A percentile compares a stretch with the other conserved stretches of the same genome.
These are phyloP conservation scores for Caranx melampygus DNA, from an alignment of 2,113 vertebrate genomes.

Conservation along the genomic window DNA sequence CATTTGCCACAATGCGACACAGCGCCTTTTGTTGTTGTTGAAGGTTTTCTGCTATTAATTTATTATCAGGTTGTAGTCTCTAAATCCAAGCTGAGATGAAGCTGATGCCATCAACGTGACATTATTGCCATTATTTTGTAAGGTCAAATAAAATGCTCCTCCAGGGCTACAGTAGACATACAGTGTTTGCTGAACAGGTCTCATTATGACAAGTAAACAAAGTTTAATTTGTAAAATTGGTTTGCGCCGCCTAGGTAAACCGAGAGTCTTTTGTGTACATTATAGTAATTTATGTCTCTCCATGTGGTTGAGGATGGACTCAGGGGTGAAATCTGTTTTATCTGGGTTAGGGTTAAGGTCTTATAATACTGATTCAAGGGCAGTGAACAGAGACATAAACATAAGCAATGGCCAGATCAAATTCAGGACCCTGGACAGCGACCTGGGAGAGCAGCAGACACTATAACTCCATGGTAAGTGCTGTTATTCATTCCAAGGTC, in stretches of 20 bases:
- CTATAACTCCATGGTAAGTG: not conserved
- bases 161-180: too few species aligned
- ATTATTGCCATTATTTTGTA: too few species aligned
- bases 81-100: too few species aligned
- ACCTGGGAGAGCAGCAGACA: not conserved
- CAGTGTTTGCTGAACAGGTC: not conserved
- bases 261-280: not conserved
- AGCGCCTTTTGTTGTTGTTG: not conserved
- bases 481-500: not conserved
- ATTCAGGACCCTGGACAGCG: conserved; percentile 57
- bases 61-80: too few species aligned
- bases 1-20: not conserved
- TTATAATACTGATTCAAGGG: not conserved
- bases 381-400: not conserved
- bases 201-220: too few species aligned
- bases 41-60: too few species aligned
- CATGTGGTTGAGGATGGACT: too few species aligned
- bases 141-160: too few species aligned
- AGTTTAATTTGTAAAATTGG: too few species aligned
- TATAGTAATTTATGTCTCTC: not conserved
- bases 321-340: not conserved
- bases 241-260: not conserved
- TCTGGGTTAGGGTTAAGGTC: not conserved
- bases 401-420: not conserved
- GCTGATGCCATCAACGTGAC: too few species aligned